phyloP scores from a whole-genome alignment of 2,113 vertebrate species.

The Lamprotornis superbus region DNA sequence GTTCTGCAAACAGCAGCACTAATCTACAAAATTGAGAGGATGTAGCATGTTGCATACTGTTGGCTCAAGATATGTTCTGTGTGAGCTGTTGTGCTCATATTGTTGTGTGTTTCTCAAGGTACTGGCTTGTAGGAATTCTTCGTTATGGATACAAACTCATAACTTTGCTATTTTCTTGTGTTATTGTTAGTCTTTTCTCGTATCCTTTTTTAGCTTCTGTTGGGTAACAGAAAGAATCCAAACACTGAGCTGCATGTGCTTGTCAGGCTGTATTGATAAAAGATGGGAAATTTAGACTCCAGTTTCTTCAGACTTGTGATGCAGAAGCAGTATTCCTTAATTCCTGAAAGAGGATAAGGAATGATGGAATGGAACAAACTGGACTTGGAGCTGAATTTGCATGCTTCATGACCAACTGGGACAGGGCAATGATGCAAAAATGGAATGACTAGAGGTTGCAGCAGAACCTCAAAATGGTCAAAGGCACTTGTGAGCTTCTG shows the following conservation, averaged over 20 bases:
- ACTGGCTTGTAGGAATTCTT: not conserved
- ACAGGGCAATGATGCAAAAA: not conserved
- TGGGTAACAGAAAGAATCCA: not conserved
- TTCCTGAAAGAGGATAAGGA: not conserved
- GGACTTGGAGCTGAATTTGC: not conserved
- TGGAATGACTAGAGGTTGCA: not conserved
- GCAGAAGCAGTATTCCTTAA: not conserved
- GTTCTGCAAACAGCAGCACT: not conserved
- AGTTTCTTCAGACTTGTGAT: not conserved
- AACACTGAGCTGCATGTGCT: not conserved
- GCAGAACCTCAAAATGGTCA: not conserved
- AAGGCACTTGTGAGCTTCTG: not conserved
- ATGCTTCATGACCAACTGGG: not conserved
- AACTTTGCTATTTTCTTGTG: not conserved
- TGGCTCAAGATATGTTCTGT: not conserved
- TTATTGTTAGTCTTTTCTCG: not conserved
- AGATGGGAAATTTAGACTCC: not conserved
- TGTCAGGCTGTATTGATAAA: not conserved
- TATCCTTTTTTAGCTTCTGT: not conserved
- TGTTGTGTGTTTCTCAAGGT: not conserved
- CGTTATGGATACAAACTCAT: not conserved
- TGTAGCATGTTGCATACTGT: not conserved
- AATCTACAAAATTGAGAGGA: not conserved
- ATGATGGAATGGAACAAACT: not conserved
- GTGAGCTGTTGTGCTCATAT: not conserved